phyloP scores from a whole-genome alignment of 2,888 invertebrate species.

The Mantis religiosa region DNA sequence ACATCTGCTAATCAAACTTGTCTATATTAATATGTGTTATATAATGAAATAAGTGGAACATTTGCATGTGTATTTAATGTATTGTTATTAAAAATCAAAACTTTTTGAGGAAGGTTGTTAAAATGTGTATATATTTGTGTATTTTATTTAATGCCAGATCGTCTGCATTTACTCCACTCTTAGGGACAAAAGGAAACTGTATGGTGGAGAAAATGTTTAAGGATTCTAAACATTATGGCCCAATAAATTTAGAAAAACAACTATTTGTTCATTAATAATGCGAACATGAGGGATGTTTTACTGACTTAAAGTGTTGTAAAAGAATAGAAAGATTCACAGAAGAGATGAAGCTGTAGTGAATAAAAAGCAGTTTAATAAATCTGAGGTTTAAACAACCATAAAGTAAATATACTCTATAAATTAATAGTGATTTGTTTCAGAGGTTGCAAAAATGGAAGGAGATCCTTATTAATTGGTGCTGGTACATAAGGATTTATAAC shows the following conservation, averaged over 20 bases:
- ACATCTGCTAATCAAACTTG: background rate
- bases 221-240: background rate
- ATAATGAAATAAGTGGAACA: background rate
- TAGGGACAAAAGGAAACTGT: no score
- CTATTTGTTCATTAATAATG: background rate
- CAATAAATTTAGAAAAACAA: background rate
- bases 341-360: no score
- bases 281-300: no score
- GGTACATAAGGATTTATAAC: no score
- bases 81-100: background rate
- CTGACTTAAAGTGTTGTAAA: no score
- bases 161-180: background rate
- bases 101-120: background rate
- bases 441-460: no score
- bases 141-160: background rate
- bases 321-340: no score
- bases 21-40: background rate
- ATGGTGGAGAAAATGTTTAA: background rate
- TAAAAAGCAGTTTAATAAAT: no score
- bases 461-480: no score
- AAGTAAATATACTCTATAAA: no score
- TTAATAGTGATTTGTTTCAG: no score
- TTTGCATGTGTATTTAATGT: background rate
- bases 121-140: background rate
- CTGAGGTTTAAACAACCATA: no score